A percentile compares a stretch with the other conserved stretches of the same genome.
These are phyloP conservation scores for Scomber scombrus DNA, from an alignment of 2,113 vertebrate genomes.

Conservation along the genomic window DNA sequence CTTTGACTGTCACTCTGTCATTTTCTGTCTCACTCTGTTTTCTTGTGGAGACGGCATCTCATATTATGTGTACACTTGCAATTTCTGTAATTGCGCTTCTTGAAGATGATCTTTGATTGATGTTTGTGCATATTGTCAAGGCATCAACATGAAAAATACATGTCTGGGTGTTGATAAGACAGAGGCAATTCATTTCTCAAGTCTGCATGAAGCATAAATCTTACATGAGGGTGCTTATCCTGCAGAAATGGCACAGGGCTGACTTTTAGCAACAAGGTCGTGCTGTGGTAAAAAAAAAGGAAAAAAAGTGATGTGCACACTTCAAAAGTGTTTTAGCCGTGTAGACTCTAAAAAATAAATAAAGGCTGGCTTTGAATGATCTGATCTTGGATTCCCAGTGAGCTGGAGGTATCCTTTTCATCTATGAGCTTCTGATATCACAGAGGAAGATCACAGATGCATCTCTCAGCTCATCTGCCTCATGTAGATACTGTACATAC, in stretches of 20 bases:
- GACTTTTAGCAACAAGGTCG: conserved; percentile 29
- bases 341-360: conserved; percentile 33
- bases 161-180: conserved; percentile 36
- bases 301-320: background rate
- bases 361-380: background rate
- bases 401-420: background rate
- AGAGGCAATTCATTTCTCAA: conserved; percentile 40
- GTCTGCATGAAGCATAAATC: conserved; percentile 50
- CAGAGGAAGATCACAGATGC: conserved; percentile 25
- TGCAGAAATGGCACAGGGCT: background rate
- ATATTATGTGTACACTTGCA: background rate
- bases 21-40: background rate
- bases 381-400: conserved; percentile 15
- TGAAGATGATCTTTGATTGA: conserved; percentile 34
- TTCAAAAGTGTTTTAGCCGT: conserved; percentile 19
- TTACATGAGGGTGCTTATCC: conserved; percentile 41
- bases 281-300: conserved; percentile 1
- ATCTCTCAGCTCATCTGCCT: conserved; percentile 30
- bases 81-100: background rate
- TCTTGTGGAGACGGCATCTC: background rate
- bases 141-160: conserved; percentile 61
- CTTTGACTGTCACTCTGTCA: background rate
- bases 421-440: conserved; percentile 12
- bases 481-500: conserved; percentile 22
- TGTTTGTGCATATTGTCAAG: conserved; percentile 22